A percentile compares a stretch with the other conserved stretches of the same genome.
Evolutionary conservation across 1,140 invertebrate genomes (phyloP).

Genomic region (Anthonomus grandis): DNA sequence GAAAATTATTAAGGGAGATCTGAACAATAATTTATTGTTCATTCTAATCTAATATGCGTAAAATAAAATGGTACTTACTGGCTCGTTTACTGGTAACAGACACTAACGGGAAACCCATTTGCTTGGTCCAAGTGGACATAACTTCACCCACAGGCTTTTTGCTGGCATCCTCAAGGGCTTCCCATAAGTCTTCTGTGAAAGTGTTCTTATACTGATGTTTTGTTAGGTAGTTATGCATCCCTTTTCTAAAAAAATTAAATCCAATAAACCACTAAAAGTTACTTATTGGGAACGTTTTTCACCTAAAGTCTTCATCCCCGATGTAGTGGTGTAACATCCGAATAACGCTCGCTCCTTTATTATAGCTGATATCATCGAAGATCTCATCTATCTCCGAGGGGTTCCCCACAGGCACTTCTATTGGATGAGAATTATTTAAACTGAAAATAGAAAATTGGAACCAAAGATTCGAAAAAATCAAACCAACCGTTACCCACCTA

Average conservation of each 20-base stretch:
- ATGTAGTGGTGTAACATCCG: constrained; percentile 96
- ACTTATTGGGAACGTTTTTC: background rate
- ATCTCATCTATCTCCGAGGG: constrained; percentile 92
- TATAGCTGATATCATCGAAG: constrained; percentile 94
- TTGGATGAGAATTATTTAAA: constrained; percentile 86
- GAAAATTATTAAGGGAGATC: no score
- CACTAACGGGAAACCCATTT: constrained; percentile 85
- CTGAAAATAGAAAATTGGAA: constrained; percentile 46
- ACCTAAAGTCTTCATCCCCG: constrained; percentile 82
- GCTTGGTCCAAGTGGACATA: constrained; percentile 94
- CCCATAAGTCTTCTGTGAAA: constrained; percentile 93
- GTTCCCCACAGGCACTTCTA: constrained; percentile 85
- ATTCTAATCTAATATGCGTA: no score
- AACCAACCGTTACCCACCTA: background rate
- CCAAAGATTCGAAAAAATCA: background rate
- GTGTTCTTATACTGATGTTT: constrained; percentile 89
- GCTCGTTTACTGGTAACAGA: constrained; percentile 45
- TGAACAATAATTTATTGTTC: no score
- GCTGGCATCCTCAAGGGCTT: constrained; percentile 82
- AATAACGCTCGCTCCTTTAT: constrained; percentile 90
- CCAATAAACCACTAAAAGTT: background rate
- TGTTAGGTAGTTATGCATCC: constrained; percentile 90
- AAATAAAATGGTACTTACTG: constrained; percentile 20
- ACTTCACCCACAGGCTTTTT: constrained; percentile 86
- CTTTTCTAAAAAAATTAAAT: constrained; percentile 58